Evolutionary conservation across 2,113 vertebrate species (phyloP), one percentile per base, ranked within the genome.

Genomic region (Bostrychus sinensis): DNA sequence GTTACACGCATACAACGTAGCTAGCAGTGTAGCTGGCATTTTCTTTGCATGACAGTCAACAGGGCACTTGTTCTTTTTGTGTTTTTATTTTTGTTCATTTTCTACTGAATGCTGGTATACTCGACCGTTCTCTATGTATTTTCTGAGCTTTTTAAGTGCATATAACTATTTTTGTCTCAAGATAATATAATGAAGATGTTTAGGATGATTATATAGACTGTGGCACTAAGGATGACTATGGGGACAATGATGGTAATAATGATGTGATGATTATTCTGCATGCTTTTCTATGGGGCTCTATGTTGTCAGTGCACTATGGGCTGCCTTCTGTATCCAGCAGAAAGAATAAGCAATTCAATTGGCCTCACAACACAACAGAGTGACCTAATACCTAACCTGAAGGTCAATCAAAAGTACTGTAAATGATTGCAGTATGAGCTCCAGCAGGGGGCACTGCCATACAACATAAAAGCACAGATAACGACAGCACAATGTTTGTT

Each of bases 111-210:
- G 89, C 88, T 86, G 83, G 61, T 89, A 76, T 77, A 83, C 81
- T 85, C 71, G 6, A 85, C 62, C 74, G 85, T 82, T 83, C 68
- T 87, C 79, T 82, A 55, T 84, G 75, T 82, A 74, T 88, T 91
- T 90, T 89, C 85, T 82, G 77, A 83, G 90, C 88, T 91, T 78
- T 91, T 84, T 88, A 90, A 88, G 85, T 85, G 87, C 85, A 86
- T 82, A 89, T 75, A 82, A 66, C 76, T 86, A 88, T 92, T 92
- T 91, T 89, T 89, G 87, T 90, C 85, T 91, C 71, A 0, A 84
- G 78, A 89, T 81, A 73, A 87, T 70, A 65, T 81, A 72, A 84
- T 45, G 67, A 87, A 75, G 61, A 81, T 58, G 73, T 88, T 57
- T 61, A 84, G 55, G 75, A 65, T 69, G 72, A 86, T 72, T 61